Percentiles rank a stretch among this genome's conserved stretches.
Evolutionary conservation across 2,888 invertebrate species (phyloP).

Genomic region (Lathronympha strigana): DNA sequence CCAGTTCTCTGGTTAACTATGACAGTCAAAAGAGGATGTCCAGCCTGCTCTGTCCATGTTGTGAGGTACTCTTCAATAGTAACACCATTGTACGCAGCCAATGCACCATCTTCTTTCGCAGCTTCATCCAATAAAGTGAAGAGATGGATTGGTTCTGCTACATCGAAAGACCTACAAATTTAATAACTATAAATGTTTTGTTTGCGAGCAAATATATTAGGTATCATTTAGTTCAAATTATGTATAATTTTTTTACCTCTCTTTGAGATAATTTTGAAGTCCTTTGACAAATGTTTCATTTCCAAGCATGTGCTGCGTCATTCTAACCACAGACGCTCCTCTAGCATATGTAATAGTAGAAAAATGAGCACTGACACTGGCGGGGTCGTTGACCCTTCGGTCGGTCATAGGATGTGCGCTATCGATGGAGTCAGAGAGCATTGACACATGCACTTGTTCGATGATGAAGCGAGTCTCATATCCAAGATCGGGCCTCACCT

Average conservation of each 20-base stretch:
- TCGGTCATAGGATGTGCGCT: constrained; percentile 85
- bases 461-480: constrained; percentile 84
- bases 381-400: constrained; percentile 79
- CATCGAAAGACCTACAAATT: constrained; percentile 65
- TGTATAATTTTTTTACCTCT: constrained; percentile 62
- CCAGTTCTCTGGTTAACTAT: constrained; percentile 68
- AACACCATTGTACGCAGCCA: constrained; percentile 61
- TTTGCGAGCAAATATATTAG: background rate
- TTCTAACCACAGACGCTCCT: constrained; percentile 86
- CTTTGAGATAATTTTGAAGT: constrained; percentile 80
- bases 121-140: constrained; percentile 77
- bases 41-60: constrained; percentile 85
- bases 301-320: constrained; percentile 87
- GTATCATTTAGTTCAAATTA: background rate
- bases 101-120: constrained; percentile 57
- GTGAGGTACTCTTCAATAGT: constrained; percentile 77
- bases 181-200: constrained; percentile 6
- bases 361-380: constrained; percentile 85
- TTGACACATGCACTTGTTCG: constrained; percentile 86
- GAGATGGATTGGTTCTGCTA: constrained; percentile 79
- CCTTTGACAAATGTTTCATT: constrained; percentile 77
- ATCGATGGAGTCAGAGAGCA: constrained; percentile 83
- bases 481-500: constrained; percentile 70
- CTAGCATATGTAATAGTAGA: constrained; percentile 88
- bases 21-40: constrained; percentile 85